phyloP scores from a whole-genome alignment of 2,113 vertebrate species.

The Onychorhynchus coronatus region DNA sequence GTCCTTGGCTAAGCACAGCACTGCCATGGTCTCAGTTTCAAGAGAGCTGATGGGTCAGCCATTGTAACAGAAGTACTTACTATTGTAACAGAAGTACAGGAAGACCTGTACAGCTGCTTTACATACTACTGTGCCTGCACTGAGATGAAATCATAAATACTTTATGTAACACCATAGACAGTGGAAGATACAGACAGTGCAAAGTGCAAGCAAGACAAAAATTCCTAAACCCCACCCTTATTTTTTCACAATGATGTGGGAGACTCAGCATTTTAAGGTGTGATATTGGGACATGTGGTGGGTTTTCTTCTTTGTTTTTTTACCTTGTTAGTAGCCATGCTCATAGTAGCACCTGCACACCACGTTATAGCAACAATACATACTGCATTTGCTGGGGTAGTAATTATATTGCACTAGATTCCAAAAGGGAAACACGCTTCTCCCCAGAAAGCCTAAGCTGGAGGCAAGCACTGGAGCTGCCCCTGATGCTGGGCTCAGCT shows the following conservation, averaged over 20 bases:
- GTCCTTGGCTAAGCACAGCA: not conserved
- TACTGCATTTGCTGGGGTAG: not conserved
- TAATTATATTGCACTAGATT: not conserved
- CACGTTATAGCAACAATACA: not conserved
- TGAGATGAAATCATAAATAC: not conserved
- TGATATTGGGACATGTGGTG: not conserved
- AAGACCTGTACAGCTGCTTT: not conserved
- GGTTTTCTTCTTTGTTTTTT: not conserved
- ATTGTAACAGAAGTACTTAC: not conserved
- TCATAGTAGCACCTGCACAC: not conserved
- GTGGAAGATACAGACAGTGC: not conserved
- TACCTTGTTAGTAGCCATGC: not conserved
- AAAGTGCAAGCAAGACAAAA: not conserved
- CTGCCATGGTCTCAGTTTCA: not conserved
- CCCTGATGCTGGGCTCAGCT: not conserved
- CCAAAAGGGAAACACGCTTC: not conserved
- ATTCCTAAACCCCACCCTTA: not conserved
- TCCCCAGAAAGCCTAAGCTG: not conserved
- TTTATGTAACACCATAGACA: not conserved
- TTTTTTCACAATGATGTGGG: not conserved
- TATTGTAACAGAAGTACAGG: not conserved
- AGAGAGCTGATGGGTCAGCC: constrained; percentile 1
- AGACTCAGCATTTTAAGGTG: not conserved
- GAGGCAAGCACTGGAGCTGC: not conserved
- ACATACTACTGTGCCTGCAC: not conserved